Conservation (phyloP, 1,140 invertebrate species). For the Drosophila sp. region DNA sequence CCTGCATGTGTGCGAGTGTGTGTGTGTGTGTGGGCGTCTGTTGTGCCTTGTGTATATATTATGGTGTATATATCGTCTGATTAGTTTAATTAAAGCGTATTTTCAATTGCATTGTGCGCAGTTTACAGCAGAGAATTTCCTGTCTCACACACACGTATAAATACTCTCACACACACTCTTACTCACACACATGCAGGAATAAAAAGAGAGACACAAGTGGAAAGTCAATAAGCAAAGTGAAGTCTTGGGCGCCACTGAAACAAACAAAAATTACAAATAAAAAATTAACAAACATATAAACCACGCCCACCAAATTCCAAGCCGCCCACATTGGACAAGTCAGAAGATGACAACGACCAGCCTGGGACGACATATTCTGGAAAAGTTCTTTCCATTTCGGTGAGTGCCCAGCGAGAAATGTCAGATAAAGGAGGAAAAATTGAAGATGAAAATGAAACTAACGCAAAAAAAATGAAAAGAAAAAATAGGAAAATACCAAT, state of each 20-base stretch:
- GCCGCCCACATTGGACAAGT: neutral
- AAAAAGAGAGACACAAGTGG: conserved; percentile 36
- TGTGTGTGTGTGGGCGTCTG: conserved; percentile 58
- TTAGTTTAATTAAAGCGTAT: conserved; percentile 82
- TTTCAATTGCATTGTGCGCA: conserved; percentile 76
- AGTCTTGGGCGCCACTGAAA: conserved; percentile 32
- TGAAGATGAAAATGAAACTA: conserved; percentile 1
- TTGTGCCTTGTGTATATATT: conserved; percentile 39
- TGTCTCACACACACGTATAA: conserved; percentile 31
- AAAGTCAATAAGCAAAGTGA: conserved; percentile 54
- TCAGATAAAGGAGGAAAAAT: neutral
- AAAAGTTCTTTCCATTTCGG: conserved; percentile 79
- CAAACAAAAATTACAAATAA: neutral
- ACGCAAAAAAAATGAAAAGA: conserved; percentile 20
- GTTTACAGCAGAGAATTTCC: conserved; percentile 60
- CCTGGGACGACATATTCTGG: conserved; percentile 72
- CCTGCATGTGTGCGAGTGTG: conserved; percentile 1
- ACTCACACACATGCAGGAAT: conserved; percentile 13
- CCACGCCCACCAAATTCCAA: neutral
- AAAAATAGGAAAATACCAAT: conserved; percentile 35
- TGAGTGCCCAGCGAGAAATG: conserved; percentile 41
- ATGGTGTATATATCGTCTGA: conserved; percentile 64
- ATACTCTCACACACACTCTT: conserved; percentile 12
- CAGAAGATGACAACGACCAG: conserved; percentile 68
- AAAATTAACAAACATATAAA: neutral